phyloP scores from a whole-genome alignment of 2,888 invertebrate species.

The Aleiodes leptofemur region DNA sequence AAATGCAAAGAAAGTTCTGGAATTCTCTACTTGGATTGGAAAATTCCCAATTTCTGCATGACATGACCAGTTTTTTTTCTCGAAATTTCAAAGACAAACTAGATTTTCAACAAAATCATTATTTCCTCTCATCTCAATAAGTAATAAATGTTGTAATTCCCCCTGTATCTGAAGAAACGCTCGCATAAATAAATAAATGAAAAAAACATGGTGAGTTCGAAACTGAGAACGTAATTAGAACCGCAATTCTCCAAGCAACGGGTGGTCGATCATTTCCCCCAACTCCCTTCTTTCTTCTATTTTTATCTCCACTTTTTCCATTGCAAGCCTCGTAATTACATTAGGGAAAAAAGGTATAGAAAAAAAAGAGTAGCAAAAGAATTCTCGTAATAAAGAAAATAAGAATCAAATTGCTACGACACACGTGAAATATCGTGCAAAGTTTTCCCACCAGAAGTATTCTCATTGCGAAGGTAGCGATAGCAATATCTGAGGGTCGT shows the following conservation, averaged over 20 bases:
- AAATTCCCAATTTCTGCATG: too few species aligned
- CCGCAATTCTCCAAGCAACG: slow-evolving; percentile 47
- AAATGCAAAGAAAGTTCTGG: neutral
- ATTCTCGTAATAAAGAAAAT: slow-evolving; percentile 8
- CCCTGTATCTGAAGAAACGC: slow-evolving; percentile 8
- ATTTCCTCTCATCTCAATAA: neutral
- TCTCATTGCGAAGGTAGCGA: slow-evolving; percentile 22
- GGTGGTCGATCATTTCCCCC: slow-evolving; percentile 51
- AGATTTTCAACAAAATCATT: slow-evolving; percentile 1
- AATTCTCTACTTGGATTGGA: slow-evolving; percentile 5
- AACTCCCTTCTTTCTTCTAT: slow-evolving; percentile 21
- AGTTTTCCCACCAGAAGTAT: slow-evolving; percentile 26
- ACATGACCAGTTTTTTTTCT: too few species aligned
- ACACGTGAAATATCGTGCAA: slow-evolving; percentile 37
- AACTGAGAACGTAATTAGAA: slow-evolving; percentile 44
- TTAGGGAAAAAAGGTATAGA: slow-evolving; percentile 6
- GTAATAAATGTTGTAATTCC: slow-evolving; percentile 33
- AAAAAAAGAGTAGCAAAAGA: neutral
- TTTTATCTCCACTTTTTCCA: slow-evolving; percentile 21
- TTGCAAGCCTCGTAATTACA: slow-evolving; percentile 35
- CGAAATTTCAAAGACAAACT: neutral
- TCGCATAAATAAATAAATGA: slow-evolving; percentile 41
- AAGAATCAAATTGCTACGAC: slow-evolving; percentile 17
- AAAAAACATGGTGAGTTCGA: slow-evolving; percentile 40
- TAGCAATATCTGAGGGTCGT: slow-evolving; percentile 40